Evolutionary conservation across 53 echinoderm and acorn worm genomes (phyloP), one percentile per base, ranked within the genome.

Genomic region (Crossaster papposus): DNA sequence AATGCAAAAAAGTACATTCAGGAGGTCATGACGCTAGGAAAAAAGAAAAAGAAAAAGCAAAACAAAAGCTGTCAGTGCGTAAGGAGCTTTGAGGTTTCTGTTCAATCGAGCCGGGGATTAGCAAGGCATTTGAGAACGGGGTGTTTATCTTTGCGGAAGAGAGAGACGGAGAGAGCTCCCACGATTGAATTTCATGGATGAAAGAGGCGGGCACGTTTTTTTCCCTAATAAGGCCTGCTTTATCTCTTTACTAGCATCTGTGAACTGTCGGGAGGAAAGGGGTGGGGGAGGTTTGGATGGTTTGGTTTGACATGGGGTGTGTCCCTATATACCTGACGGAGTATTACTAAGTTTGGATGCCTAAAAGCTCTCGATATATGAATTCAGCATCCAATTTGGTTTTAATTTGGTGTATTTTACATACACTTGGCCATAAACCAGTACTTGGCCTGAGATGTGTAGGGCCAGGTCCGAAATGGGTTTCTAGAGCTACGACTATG

Each of bases 121-220:
- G 68, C 68, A 28, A 23, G 68, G 68, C 24, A n/a, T 24, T 58
- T 58, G 58, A 23, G 68, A 26, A 4, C 28, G 22, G 28, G n/a
- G 68, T 68, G 68, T 68, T 68, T 68, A 68, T 68, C 68, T 68
- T 68, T 26, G 68, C 24, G 58, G 17, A 52, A 52, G 53, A 52
- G 53, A 0, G 58, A 58, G 58, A 58, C 14, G 12, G 58, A 68
- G 68, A 4, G 2, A 9, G 28, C 68, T 24, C 28, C 68, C 35
- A 18, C 74, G 28, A 74, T 35, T 74, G 74, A 74, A 74, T 74
- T 74, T 35, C 36, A 74, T 74, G 36, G 74, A 74, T 32, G 34
- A 32, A 34, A 36, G 68, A 26, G 26, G 68, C 28, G 28, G 28
- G 28, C 11, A 68, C 3, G 17, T 68, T 68, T 20, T 68, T 20